A percentile compares a stretch with the other conserved stretches of the same genome.
These are phyloP conservation scores for Strigops habroptila DNA, from an alignment of 2,113 vertebrate genomes.

Conservation along the genomic window DNA sequence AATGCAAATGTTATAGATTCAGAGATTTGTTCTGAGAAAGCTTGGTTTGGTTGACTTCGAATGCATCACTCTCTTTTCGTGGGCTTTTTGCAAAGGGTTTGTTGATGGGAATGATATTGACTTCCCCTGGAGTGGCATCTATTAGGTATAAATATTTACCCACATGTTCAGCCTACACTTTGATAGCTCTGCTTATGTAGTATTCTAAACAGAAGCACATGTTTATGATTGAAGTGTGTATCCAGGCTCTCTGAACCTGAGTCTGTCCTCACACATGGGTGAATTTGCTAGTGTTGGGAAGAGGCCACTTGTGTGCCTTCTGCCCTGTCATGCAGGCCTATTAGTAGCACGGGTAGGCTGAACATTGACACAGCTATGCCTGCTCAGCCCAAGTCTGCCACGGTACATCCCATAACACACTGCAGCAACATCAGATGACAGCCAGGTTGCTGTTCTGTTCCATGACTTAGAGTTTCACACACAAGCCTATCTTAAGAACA, in stretches of 20 bases:
- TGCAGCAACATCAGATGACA: not conserved
- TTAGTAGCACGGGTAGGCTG: not conserved
- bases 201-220: not conserved
- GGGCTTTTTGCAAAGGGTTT: not conserved
- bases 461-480: not conserved
- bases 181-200: not conserved
- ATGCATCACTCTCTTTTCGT: not conserved
- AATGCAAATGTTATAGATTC: not conserved
- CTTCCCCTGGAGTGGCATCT: not conserved
- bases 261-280: not conserved
- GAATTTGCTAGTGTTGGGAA: not conserved
- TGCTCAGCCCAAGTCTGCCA: not conserved
- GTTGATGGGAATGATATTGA: not conserved
- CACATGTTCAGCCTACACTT: not conserved
- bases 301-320: not conserved
- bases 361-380: not conserved
- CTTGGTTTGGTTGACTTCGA: not conserved
- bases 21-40: not conserved
- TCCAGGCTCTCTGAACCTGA: not conserved
- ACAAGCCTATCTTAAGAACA: not conserved
- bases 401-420: not conserved
- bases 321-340: accelerated
- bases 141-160: not conserved
- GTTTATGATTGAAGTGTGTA: not conserved
- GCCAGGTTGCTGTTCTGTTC: not conserved